Evolutionary conservation across 1,140 invertebrate species (phyloP), one percentile per base, ranked within the genome.

Genomic region (Dreissena rostriformis): DNA sequence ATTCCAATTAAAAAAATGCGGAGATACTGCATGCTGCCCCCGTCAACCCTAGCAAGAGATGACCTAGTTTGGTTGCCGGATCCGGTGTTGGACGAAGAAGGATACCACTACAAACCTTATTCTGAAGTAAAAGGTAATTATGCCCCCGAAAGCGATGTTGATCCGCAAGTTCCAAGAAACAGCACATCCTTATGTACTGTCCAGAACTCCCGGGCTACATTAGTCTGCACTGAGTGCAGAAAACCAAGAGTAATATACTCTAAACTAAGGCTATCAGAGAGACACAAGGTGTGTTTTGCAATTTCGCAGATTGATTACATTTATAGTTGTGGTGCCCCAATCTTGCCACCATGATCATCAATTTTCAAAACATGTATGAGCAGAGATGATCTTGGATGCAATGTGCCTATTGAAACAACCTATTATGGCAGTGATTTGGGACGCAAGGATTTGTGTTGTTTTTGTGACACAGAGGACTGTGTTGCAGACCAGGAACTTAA

Each of bases 1-100:
- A 70, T 70, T 71, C 17, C 68, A 73, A 57, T 17, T 82, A 52
- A 82, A 66, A 57, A 82, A 82, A 28, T 82, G 79, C 63, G 15
- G 15, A 28, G 63, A 24, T 24, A 52, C 28, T 74, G 11, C 19
- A 24, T 82, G 68, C 71, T 82, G 79, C 74, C n/a, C 22, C 79
- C 68, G 17, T 71, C 51, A 71, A 67, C 29, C 28, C 17, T 73
- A 6, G 22, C n/a, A 11, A 51, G 11, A 14, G 52, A 72, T 65
- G 28, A 11, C 2, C 53, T 81, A 15, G 24, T 68, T n/a, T 81
- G 65, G 65, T 52, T 81, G 52, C 78, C 78, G 22, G 78, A 81
- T 68, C 78, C 78, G 12, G 55, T 63, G 8, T 26, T 76, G 15
- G 55, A 76, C 28, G 55, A 76, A 52, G 55, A 24, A 76, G n/a